Conservation (phyloP, 1,140 invertebrate species). For the Platorchestia sp. region DNA sequence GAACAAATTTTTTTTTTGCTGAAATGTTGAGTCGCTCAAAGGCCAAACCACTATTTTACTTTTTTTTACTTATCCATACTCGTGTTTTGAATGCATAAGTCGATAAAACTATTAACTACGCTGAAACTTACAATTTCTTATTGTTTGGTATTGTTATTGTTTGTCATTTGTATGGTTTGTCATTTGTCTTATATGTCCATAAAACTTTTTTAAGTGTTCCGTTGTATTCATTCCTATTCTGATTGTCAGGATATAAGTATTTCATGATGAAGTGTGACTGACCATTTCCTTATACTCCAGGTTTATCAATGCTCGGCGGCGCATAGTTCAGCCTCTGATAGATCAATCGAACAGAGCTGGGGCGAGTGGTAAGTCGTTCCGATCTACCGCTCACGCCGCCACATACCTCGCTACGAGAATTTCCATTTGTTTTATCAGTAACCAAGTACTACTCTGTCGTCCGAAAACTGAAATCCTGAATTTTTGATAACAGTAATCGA, state of each 20-base stretch:
- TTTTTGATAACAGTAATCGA: not conserved
- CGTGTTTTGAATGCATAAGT: not conserved
- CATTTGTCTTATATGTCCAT: not conserved
- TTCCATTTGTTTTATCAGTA: not conserved
- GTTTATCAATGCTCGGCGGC: conserved; percentile 94
- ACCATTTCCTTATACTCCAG: conserved; percentile 69
- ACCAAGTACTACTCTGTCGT: not conserved
- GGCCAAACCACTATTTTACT: not conserved
- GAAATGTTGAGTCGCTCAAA: not conserved
- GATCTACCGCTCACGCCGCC: conserved; percentile 65
- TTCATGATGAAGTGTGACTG: not conserved
- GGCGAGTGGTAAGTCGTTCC: conserved; percentile 67
- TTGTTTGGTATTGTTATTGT: too few relatives aligned
- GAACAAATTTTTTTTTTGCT: not conserved
- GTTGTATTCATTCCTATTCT: not conserved
- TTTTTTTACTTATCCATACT: not conserved
- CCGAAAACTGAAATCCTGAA: not conserved
- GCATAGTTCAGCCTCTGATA: conserved; percentile 94
- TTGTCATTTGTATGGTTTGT: too few relatives aligned
- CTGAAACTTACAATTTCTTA: not conserved
- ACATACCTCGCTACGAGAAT: conserved; percentile 59
- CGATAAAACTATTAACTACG: not conserved
- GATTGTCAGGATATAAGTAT: not conserved
- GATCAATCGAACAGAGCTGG: conserved; percentile 74
- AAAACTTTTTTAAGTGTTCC: not conserved